Evolutionary conservation across 2,888 invertebrate species (phyloP).

Genomic region (Ornithoptera alexandrae): DNA sequence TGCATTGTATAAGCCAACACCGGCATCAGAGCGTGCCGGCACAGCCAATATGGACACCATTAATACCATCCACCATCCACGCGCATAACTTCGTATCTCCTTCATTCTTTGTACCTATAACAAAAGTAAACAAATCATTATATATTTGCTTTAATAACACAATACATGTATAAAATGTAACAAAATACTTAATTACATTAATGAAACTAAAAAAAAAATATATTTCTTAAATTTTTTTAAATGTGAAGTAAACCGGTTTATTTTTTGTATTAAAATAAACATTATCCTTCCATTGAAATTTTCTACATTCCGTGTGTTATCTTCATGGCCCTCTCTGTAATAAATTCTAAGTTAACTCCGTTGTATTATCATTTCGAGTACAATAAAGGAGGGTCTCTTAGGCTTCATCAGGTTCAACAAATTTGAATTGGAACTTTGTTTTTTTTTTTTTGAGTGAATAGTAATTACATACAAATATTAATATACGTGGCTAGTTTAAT

Average conservation of each 20-base stretch:
- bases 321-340: slow-evolving; percentile 41
- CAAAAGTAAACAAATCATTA: slow-evolving; percentile 17
- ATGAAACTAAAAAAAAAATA: too few species aligned
- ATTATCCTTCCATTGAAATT: slow-evolving; percentile 29
- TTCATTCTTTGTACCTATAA: slow-evolving; percentile 51
- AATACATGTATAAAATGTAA: too few species aligned
- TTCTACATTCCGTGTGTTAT: slow-evolving; percentile 37
- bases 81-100: slow-evolving; percentile 61
- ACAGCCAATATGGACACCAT: slow-evolving; percentile 60
- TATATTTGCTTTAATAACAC: too few species aligned
- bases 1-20: slow-evolving; percentile 66
- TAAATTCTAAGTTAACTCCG: slow-evolving; percentile 48
- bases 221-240: neutral
- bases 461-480: too few species aligned
- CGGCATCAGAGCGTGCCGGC: slow-evolving; percentile 54
- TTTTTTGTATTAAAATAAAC: slow-evolving; percentile 5
- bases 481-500: too few species aligned
- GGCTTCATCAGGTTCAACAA: slow-evolving; percentile 41
- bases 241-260: neutral
- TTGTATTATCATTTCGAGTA: slow-evolving; percentile 43
- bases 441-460: slow-evolving; percentile 35
- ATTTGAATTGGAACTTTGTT: slow-evolving; percentile 40
- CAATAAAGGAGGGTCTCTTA: slow-evolving; percentile 12
- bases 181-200: too few species aligned
- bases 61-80: slow-evolving; percentile 67